Percentiles rank a stretch among this genome's conserved stretches.
phyloP scores from a whole-genome alignment of 2,113 vertebrate genomes.

The Mesembrinibis cayennensis region DNA sequence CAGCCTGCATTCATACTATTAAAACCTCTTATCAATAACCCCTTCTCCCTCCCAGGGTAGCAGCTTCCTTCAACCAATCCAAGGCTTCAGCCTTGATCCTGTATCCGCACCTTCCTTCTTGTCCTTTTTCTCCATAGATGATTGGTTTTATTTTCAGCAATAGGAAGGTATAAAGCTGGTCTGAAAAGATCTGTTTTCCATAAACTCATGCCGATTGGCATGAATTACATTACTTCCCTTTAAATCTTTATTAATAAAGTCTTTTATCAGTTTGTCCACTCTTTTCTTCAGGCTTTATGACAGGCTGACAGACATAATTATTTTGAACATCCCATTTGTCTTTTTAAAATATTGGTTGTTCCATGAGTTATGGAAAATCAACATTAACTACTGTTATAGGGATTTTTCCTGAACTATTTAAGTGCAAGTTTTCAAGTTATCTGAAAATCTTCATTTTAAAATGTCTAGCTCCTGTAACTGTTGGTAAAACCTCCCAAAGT shows the following conservation, averaged over 20 bases:
- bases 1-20: background rate
- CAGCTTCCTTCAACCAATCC: accelerated
- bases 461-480: background rate
- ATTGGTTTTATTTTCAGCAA: background rate
- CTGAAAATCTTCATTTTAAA: background rate
- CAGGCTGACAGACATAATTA: background rate
- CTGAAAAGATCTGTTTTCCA: background rate
- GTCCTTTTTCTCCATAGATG: background rate
- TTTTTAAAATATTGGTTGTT: background rate
- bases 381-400: background rate
- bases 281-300: background rate
- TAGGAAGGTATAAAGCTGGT: background rate
- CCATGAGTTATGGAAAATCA: background rate
- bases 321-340: background rate
- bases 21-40: background rate
- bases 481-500: background rate
- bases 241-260: background rate
- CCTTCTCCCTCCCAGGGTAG: accelerated
- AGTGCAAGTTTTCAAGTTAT: background rate
- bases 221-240: background rate
- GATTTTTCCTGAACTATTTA: background rate
- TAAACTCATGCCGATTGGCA: background rate
- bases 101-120: background rate
- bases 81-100: background rate
- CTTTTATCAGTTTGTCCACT: background rate